Conservation (phyloP, 2,888 invertebrate genomes). For the Drosophila neotestacea region DNA sequence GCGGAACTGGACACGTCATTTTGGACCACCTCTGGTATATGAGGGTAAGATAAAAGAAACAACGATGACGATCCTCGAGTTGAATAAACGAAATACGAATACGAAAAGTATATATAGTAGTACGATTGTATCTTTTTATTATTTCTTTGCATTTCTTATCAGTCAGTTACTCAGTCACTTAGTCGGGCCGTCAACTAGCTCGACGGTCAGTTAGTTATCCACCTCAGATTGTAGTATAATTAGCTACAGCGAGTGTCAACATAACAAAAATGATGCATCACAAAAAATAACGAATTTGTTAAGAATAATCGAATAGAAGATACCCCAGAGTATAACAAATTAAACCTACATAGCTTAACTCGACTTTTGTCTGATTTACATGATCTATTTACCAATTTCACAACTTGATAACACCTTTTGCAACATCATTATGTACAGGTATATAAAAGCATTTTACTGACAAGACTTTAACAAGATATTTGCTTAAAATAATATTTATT, state of each 20-base stretch:
- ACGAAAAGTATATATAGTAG: not conserved
- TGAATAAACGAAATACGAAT: conserved; percentile 23
- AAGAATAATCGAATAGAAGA: not conserved
- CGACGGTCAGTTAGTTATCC: conserved; percentile 2
- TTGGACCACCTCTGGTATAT: not conserved
- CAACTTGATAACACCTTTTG: not conserved
- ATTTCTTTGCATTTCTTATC: conserved; percentile 18
- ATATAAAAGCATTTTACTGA: not conserved
- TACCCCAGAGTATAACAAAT: not conserved
- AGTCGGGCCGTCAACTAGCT: not conserved
- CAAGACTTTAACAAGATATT: not conserved
- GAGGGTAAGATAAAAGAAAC: not conserved
- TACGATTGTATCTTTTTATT: not conserved
- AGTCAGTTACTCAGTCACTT: conserved; percentile 7
- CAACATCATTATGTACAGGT: no score
- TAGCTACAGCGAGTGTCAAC: conserved; percentile 16
- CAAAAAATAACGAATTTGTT: not conserved
- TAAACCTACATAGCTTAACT: not conserved
- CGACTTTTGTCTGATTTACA: not conserved
- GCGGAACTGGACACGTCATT: conserved; percentile 27
- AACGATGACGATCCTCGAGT: conserved; percentile 11
- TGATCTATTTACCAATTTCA: not conserved
- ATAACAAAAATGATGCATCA: conserved; percentile 3
- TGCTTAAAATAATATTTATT: not conserved
- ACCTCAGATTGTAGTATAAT: conserved; percentile 17